A percentile compares a stretch with the other conserved stretches of the same genome.
These are phyloP conservation scores for Strix aluco DNA, from an alignment of 2,113 vertebrate species.

Conservation along the genomic window DNA sequence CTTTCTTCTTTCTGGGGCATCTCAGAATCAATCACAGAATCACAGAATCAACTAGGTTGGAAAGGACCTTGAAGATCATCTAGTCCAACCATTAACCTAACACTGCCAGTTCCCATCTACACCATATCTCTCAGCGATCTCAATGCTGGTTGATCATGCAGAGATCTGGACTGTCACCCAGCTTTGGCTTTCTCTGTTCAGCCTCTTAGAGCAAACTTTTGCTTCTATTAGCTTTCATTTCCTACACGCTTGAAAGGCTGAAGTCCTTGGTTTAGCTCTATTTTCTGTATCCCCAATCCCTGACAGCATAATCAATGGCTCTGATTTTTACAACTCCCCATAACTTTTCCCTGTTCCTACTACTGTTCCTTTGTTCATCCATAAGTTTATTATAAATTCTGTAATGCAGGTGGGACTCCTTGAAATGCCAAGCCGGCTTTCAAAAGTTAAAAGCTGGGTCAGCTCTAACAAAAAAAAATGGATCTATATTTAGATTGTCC, in stretches of 20 bases:
- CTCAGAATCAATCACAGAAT: neutral
- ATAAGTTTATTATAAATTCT: neutral
- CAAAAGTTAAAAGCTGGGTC: neutral
- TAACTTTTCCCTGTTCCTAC: neutral
- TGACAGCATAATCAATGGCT: neutral
- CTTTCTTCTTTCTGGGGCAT: neutral
- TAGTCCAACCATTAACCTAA: too few relatives aligned
- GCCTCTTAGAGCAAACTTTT: neutral
- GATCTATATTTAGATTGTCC: neutral
- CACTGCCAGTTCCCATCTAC: too few relatives aligned
- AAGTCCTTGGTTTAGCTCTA: neutral
- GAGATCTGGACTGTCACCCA: neutral
- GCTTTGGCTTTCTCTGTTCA: neutral
- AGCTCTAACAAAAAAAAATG: neutral
- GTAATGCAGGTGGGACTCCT: neutral
- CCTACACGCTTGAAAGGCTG: neutral
- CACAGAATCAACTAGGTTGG: too few relatives aligned
- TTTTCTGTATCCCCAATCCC: neutral
- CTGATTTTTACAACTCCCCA: neutral
- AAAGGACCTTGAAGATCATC: too few relatives aligned
- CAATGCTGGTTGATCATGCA: rapidly evolving
- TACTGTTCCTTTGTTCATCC: neutral
- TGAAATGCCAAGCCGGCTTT: neutral
- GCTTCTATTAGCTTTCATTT: neutral
- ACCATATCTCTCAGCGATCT: too few relatives aligned